Percentiles rank a stretch among this genome's conserved stretches.
Evolutionary conservation across 2,888 invertebrate genomes (phyloP).

Genomic region (Liopterus haemorrhoidalis): DNA sequence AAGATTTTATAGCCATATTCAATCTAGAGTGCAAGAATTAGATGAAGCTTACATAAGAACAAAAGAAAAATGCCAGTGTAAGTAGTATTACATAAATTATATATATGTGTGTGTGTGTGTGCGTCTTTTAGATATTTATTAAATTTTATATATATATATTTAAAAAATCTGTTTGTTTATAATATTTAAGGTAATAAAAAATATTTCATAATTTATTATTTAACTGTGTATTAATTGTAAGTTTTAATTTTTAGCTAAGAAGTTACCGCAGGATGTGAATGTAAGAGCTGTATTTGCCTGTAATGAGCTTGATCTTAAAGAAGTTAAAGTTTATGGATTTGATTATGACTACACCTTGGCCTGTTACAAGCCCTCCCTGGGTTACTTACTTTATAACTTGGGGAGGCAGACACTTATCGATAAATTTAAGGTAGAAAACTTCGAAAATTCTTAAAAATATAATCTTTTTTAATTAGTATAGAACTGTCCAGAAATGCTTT

Average conservation of each 20-base stretch:
- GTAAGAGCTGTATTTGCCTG: constrained; percentile 89
- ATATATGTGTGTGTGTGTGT: not conserved
- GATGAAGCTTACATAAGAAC: constrained; percentile 59
- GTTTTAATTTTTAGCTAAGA: constrained; percentile 61
- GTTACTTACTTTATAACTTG: constrained; percentile 83
- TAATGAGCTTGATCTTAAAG: constrained; percentile 86
- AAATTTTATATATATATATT: constrained; percentile 4
- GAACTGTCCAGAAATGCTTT: too few species aligned
- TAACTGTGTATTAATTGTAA: constrained; percentile 13
- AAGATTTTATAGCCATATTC: constrained; percentile 9
- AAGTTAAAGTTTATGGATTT: constrained; percentile 93
- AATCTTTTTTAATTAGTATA: too few species aligned
- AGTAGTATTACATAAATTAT: constrained; percentile 41
- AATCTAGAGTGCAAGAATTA: constrained; percentile 25
- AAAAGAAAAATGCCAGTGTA: constrained; percentile 67
- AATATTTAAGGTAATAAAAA: constrained; percentile 1
- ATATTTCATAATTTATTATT: constrained; percentile 9
- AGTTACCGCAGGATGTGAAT: constrained; percentile 80
- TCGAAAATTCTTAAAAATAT: not conserved
- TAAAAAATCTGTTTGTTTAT: constrained; percentile 7
- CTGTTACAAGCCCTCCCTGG: constrained; percentile 84
- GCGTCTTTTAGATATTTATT: too few species aligned
- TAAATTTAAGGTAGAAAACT: constrained; percentile 85
- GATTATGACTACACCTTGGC: constrained; percentile 98
- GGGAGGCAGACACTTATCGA: constrained; percentile 81